Base-by-base conservation (phyloP, 2,797 vertebrate species). In the Sebastes elongatus region DNA sequence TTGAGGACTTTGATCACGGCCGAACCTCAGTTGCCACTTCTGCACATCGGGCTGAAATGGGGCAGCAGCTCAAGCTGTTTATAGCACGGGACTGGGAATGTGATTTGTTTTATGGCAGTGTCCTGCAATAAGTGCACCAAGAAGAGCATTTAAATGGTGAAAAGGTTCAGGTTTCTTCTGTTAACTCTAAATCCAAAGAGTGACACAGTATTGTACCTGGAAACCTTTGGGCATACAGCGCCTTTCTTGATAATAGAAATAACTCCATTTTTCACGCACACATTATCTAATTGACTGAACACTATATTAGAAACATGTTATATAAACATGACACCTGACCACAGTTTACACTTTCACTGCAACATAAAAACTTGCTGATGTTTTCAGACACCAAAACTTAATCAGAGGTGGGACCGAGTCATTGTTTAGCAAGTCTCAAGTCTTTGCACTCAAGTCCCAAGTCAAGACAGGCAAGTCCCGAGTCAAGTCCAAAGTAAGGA, bases 1-100 rank as follows among this genome's bases (percentile, higher is more conserved):
- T 85, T 86, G 76, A 52, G 67, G 59, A 89, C 92, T 92, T 93
- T 94, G 88, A 93, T 92, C 85, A 38, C 30, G 75, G 27, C 65
- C 18, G 42, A 38, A 56, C 68, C 69, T 93, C 86, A 85, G 7
- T 75, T 59, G 57, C 71, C 84, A 81, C 88, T 87, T 87, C 71
- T 82, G 71, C 78, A 88, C 92, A 91, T 88, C 72, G n/a, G 84
- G 82, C 71, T 63, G 0, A 78, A 83, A 88, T 80, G 71, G 81
- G 80, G 5, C 76, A 61, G 77, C 52, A 18, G 8, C 74, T 83
- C 61, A 82, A 38, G 20, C 53, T 33, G 53, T 84, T 89, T 79
- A 83, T 69, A 74, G 81, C 74, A 28, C 8, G 4, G 59, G 32
- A 67, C 75, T 82, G 62, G 79, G 81, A 82, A 83, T 81, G 64